Evolutionary conservation across 2,797 vertebrate species (phyloP), one percentile per base, ranked within the genome.

Genomic region (Rhadinocentrus ornatus): DNA sequence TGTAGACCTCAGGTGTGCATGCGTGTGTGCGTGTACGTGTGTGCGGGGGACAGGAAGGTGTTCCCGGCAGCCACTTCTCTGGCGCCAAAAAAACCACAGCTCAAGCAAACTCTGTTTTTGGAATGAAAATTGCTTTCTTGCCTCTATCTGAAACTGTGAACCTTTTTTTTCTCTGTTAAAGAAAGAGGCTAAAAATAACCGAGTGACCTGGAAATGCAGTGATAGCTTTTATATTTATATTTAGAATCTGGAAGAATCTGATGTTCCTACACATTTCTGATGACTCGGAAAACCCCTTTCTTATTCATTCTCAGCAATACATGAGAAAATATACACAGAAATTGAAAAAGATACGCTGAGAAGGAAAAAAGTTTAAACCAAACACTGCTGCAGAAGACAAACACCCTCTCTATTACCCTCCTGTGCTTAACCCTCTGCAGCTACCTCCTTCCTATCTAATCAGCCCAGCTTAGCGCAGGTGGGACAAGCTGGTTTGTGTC

Each of bases 81-180:
- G 88, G 86, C 80, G 85, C 88, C 87, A 89, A 83, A 85, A 74
- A 61, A 89, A 83, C 88, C 88, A 85, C 88, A 90, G 73, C 81
- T 91, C 88, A 91, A 92, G 92, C 89, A 91, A 89, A 87, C 79
- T 73, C 73, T 80, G 82, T 69, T 91, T 90, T 87, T 81, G 82
- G 81, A 86, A 78, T 56, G 78, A 86, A 61, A 58, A 56, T 73
- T 58, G 27, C 27, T 53, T 66, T 74, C 63, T 74, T 81, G 73
- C 71, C 66, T 84, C 77, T 75, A 86, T 90, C 89, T 91, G 79
- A 84, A 80, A 75, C 73, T n/a, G 70, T 76, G 81, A 70, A 80
- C 82, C 60, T 85, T 87, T 86, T 87, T 84, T 86, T 75, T 75
- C 82, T 81, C 82, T 75, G 52, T 60, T 34, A 86, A 80, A 76